Evolutionary conservation across 2,888 invertebrate species (phyloP), one percentile per base, ranked within the genome.

Genomic region (Isotomurus palustris): DNA sequence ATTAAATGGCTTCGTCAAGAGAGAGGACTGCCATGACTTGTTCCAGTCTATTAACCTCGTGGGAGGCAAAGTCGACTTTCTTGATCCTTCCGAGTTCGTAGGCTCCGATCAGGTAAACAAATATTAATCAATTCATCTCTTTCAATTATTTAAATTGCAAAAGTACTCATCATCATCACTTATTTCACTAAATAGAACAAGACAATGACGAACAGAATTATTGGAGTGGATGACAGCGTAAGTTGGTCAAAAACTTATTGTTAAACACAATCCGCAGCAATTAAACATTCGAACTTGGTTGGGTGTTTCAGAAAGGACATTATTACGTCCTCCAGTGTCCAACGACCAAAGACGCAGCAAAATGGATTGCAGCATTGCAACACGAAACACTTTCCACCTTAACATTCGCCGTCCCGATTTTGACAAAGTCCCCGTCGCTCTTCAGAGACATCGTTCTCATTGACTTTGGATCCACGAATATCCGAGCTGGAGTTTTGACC

Each of bases 381-480:
- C 58, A 61, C 43, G 67, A 68, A 58, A 64, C 62, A 55, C 51
- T 55, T 3, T 58, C 63, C 5, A 50, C 63, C 6, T 44, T 54
- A 6, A 41, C 53, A 28, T 69, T 64, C 51, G 60, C 66, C 21
- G 62, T 64, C 53, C 69, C 71, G 28, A 58, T 64, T 14, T 38
- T 73, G 52, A 73, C 71, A 52, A 73, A 58, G 58, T 73, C 67
- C 67, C 75, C 69, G 60, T 73, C 71, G 5, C 62, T 72, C 14
- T 71, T 72, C 50, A 67, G 79, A 74, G 77, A 78, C 64, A 76
- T 81, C 5, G 66, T 81, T 2, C 74, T 82, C 19, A 74, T 82
- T 43, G 82, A 82, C 71, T 71, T 82, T 36, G 82, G 82, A 12
- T 79, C 80, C 51, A 76, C 77, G 64, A 79, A 79, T 2, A 75